These are phyloP conservation scores for Heliconius congener DNA, from an alignment of 1,140 invertebrate genomes.

Conservation along the genomic window DNA sequence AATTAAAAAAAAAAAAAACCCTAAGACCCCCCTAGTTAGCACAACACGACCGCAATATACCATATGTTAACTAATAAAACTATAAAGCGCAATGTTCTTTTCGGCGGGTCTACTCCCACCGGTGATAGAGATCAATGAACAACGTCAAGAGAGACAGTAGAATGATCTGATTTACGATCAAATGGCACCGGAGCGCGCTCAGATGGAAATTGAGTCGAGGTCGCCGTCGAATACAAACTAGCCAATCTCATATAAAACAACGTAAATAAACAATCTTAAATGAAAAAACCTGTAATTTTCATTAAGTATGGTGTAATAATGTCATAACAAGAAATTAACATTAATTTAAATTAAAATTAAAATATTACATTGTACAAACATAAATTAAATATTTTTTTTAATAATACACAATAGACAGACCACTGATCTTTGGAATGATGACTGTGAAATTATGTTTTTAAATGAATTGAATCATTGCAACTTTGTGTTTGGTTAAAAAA, in stretches of 20 bases:
- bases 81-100: not conserved
- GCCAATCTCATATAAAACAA: not conserved
- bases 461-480: too few species aligned
- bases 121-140: conserved; percentile 22
- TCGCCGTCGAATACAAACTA: conserved; percentile 21
- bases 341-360: too few species aligned
- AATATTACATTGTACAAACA: too few species aligned
- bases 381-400: too few species aligned
- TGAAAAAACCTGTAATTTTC: not conserved
- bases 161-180: conserved; percentile 38
- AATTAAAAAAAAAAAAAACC: too few species aligned
- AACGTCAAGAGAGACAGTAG: conserved; percentile 25
- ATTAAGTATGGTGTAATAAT: not conserved
- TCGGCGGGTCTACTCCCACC: conserved; percentile 9
- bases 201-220: conserved; percentile 37
- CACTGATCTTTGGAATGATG: too few species aligned
- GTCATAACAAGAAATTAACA: not conserved
- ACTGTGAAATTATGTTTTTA: too few species aligned
- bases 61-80: not conserved
- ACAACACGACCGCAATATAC: not conserved
- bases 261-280: not conserved
- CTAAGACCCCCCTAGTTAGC: too few species aligned
- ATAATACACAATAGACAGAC: too few species aligned
- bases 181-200: conserved; percentile 32
- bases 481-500: too few species aligned